Percentiles rank a stretch among this genome's conserved stretches.
These are phyloP conservation scores for Watsonalla cultraria DNA, from an alignment of 2,888 invertebrate genomes.

Conservation along the genomic window DNA sequence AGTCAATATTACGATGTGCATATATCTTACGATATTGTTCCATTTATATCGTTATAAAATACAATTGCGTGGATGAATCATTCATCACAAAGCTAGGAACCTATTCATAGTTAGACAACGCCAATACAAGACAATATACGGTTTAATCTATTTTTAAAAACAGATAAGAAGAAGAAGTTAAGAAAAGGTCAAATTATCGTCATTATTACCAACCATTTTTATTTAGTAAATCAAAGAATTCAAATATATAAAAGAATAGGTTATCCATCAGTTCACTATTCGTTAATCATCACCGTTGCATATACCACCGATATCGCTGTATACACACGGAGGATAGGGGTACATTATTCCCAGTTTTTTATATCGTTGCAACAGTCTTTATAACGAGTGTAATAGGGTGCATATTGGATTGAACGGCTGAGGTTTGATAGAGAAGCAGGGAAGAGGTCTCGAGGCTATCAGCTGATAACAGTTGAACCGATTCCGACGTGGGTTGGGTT, in stretches of 20 bases:
- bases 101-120: too few relatives aligned
- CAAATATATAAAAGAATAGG: constrained; percentile 20
- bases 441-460: constrained; percentile 70
- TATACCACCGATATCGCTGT: constrained; percentile 44
- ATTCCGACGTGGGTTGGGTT: constrained; percentile 32
- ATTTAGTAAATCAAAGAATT: neutral
- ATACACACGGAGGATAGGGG: constrained; percentile 46
- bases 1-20: too few relatives aligned
- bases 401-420: constrained; percentile 15
- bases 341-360: constrained; percentile 29
- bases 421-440: constrained; percentile 37
- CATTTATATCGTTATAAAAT: too few relatives aligned
- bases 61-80: too few relatives aligned
- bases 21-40: too few relatives aligned
- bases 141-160: too few relatives aligned
- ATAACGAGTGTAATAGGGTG: constrained; percentile 22
- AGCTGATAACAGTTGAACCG: constrained; percentile 57
- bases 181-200: too few relatives aligned
- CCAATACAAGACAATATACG: too few relatives aligned
- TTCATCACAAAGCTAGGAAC: too few relatives aligned
- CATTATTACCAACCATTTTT: too few relatives aligned
- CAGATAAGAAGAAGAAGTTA: too few relatives aligned
- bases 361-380: constrained; percentile 14
- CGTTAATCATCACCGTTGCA: constrained; percentile 27
- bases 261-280: constrained; percentile 13